Evolutionary conservation across 2,888 invertebrate genomes (phyloP).

Genomic region (Biston stratarius): DNA sequence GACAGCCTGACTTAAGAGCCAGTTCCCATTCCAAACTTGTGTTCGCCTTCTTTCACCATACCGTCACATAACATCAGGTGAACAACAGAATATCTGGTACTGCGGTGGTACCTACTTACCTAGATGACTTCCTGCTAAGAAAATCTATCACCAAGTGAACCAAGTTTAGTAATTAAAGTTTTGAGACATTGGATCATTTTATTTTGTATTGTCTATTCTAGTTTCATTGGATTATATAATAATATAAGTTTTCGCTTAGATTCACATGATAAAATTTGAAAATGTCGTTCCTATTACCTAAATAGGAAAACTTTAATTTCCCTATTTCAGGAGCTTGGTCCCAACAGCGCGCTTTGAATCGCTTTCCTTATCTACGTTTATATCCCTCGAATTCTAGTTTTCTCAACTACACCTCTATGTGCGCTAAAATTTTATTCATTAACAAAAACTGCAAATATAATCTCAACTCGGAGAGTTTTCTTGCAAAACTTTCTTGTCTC

Average conservation of each 20-base stretch:
- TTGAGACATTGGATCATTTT: too few species aligned
- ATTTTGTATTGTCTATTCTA: too few species aligned
- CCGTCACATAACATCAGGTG: too few species aligned
- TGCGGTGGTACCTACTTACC: too few species aligned
- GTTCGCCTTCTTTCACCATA: too few species aligned
- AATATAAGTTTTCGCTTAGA: neutral
- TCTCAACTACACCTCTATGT: slow-evolving; percentile 14
- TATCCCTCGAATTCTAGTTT: slow-evolving; percentile 7
- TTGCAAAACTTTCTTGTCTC: slow-evolving; percentile 22
- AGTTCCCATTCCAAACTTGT: too few species aligned
- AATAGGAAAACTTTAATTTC: slow-evolving; percentile 56
- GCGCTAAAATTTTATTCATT: slow-evolving; percentile 26
- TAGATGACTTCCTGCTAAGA: too few species aligned
- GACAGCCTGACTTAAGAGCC: too few species aligned
- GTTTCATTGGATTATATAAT: too few species aligned
- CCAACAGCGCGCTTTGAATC: slow-evolving; percentile 21
- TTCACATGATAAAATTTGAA: slow-evolving; percentile 32
- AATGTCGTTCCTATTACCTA: slow-evolving; percentile 38
- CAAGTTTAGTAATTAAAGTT: too few species aligned
- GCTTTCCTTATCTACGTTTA: slow-evolving; percentile 29
- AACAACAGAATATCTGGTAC: too few species aligned
- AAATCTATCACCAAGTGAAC: too few species aligned
- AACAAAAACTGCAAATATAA: slow-evolving; percentile 22
- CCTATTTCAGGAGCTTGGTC: slow-evolving; percentile 26
- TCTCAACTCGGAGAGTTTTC: slow-evolving; percentile 12